phyloP scores from a whole-genome alignment of 1,140 invertebrate genomes.

The Caerostris darwini region DNA sequence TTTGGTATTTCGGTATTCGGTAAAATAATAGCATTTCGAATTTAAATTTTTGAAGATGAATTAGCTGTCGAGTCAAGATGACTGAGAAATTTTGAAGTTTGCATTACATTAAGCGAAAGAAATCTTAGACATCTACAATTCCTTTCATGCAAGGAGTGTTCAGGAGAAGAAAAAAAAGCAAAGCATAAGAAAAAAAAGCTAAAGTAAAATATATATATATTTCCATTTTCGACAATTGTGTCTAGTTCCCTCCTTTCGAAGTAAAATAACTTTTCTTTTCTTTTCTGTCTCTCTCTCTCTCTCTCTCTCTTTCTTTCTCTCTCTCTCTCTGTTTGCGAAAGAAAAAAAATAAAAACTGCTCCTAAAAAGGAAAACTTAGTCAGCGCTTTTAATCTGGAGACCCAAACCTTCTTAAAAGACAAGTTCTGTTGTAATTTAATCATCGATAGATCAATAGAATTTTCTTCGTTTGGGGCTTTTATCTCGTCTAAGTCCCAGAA shows the following conservation, averaged over 20 bases:
- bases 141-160: not conserved
- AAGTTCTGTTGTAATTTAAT: slow-evolving; percentile 72
- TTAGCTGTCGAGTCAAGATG: no score
- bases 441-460: slow-evolving; percentile 75
- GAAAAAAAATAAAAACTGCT: not conserved
- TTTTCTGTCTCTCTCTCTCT: not conserved
- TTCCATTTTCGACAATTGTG: slow-evolving; percentile 18
- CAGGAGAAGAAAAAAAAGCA: not conserved
- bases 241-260: not conserved
- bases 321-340: no score
- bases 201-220: not conserved
- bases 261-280: not conserved
- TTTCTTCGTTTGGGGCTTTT: slow-evolving; percentile 48
- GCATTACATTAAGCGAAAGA: not conserved
- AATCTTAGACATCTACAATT: not conserved
- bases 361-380: not conserved
- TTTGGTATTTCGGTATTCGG: no score
- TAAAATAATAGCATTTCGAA: no score
- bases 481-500: slow-evolving; percentile 45
- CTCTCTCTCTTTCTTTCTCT: no score
- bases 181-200: not conserved
- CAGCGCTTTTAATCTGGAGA: slow-evolving; percentile 22
- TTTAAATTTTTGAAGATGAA: no score
- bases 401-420: slow-evolving; percentile 30
- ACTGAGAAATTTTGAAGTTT: no score